phyloP scores from a whole-genome alignment of 1,140 invertebrate genomes.

The Brachionus koreanus region DNA sequence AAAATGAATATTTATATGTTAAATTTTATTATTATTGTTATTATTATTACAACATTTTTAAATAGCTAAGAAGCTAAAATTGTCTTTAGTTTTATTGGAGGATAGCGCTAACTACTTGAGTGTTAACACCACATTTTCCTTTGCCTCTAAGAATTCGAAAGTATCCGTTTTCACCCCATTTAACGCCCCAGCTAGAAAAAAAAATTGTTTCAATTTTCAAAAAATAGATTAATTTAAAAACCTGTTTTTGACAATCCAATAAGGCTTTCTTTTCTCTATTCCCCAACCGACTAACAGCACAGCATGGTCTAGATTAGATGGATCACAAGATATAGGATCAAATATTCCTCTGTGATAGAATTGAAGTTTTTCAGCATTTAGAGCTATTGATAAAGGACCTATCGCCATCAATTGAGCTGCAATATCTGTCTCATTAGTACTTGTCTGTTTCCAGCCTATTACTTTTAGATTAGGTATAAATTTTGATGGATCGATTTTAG shows the following conservation, averaged over 20 bases:
- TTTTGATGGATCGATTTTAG: constrained; percentile 50
- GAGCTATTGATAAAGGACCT: constrained; percentile 75
- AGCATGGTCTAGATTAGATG: constrained; percentile 51
- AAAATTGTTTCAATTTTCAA: background rate
- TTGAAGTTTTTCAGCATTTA: constrained; percentile 75
- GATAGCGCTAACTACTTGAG: constrained; percentile 51
- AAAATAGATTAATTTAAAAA: background rate
- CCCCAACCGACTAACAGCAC: constrained; percentile 54
- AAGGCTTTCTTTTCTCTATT: constrained; percentile 49
- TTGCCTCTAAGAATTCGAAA: constrained; percentile 50
- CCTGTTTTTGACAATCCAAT: constrained; percentile 53
- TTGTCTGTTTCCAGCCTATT: constrained; percentile 50
- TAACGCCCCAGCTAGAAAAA: constrained; percentile 51
- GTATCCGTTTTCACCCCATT: constrained; percentile 54
- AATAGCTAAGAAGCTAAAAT: background rate
- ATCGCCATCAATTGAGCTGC: constrained; percentile 61
- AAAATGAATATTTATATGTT: background rate
- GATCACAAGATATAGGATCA: constrained; percentile 61
- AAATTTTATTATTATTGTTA: constrained; percentile 27
- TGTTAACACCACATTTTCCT: constrained; percentile 54
- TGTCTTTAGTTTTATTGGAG: constrained; percentile 44
- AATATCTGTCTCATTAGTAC: constrained; percentile 51
- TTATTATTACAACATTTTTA: constrained; percentile 12
- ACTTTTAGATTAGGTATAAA: constrained; percentile 52
- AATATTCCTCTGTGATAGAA: constrained; percentile 68